phyloP scores from a whole-genome alignment of 2,888 invertebrate genomes.

The Parascotia fuliginaria region DNA sequence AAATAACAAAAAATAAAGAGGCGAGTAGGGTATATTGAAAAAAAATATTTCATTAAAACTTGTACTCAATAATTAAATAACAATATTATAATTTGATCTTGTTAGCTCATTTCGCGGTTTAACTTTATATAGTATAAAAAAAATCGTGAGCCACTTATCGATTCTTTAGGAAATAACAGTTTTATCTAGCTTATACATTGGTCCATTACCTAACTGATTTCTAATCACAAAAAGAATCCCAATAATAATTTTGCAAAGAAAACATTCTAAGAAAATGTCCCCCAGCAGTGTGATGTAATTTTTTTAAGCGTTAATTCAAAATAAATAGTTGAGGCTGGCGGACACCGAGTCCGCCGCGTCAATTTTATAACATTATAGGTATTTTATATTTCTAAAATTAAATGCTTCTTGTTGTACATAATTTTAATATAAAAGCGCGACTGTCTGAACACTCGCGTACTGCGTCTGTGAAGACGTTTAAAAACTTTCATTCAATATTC shows the following conservation, averaged over 20 bases:
- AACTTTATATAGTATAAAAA: conserved; percentile 56
- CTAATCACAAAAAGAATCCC: conserved; percentile 55
- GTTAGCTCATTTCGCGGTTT: conserved; percentile 72
- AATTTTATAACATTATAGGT: conserved; percentile 74
- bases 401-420: conserved; percentile 85
- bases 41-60: conserved; percentile 82
- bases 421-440: conserved; percentile 56
- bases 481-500: conserved; percentile 62
- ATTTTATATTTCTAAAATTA: conserved; percentile 84
- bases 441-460: conserved; percentile 54
- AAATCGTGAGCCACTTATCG: conserved; percentile 70
- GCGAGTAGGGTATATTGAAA: conserved; percentile 82
- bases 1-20: conserved; percentile 83
- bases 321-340: conserved; percentile 72
- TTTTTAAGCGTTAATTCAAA: conserved; percentile 74
- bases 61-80: conserved; percentile 86
- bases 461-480: conserved; percentile 54
- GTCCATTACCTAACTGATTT: conserved; percentile 72
- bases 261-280: conserved; percentile 60
- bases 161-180: conserved; percentile 66
- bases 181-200: conserved; percentile 72
- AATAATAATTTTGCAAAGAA: conserved; percentile 54
- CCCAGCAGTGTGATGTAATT: conserved; percentile 77
- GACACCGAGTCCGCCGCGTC: conserved; percentile 65
- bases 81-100: conserved; percentile 85